Percentiles rank a stretch among this genome's conserved stretches.
phyloP scores from a whole-genome alignment of 2,113 vertebrate genomes.

The Clarias macrocephalus region DNA sequence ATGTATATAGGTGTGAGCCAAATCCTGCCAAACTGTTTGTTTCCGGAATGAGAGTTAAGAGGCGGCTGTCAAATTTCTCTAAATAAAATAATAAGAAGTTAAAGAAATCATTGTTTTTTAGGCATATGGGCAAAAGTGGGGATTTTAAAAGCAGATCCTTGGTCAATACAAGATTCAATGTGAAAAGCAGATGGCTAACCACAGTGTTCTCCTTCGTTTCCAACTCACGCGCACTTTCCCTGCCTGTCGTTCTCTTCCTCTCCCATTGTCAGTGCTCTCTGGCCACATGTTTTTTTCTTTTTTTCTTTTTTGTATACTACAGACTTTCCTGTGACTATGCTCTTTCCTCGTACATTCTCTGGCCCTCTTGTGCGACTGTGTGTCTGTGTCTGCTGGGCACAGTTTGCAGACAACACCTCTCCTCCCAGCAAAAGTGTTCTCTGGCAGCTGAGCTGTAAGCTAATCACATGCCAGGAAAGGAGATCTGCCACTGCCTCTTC shows the following conservation, averaged over 20 bases:
- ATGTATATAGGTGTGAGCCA: background rate
- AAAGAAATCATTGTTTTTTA: constrained; percentile 39
- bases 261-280: constrained; percentile 24
- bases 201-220: constrained; percentile 14
- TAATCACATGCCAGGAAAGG: constrained; percentile 70
- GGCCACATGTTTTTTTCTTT: constrained; percentile 12
- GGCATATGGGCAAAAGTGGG: constrained; percentile 42
- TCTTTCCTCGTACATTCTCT: constrained; percentile 30
- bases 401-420: constrained; percentile 45
- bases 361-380: constrained; percentile 12
- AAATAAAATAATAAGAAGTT: constrained; percentile 60
- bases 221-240: constrained; percentile 13
- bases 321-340: constrained; percentile 4
- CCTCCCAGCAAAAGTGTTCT: constrained; percentile 59
- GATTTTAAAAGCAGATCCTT: constrained; percentile 38
- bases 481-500: constrained; percentile 69
- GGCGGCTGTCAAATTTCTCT: constrained; percentile 52
- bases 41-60: constrained; percentile 4
- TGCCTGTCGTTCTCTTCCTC: constrained; percentile 16
- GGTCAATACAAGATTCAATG: constrained; percentile 54
- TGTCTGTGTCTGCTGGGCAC: constrained; percentile 38
- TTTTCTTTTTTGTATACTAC: constrained; percentile 27
- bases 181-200: constrained; percentile 62
- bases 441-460: constrained; percentile 72
- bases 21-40: constrained; percentile 2